Percentiles rank a stretch among this genome's conserved stretches.
Evolutionary conservation across 2,888 invertebrate genomes (phyloP).

Genomic region (Halictus ligatus): DNA sequence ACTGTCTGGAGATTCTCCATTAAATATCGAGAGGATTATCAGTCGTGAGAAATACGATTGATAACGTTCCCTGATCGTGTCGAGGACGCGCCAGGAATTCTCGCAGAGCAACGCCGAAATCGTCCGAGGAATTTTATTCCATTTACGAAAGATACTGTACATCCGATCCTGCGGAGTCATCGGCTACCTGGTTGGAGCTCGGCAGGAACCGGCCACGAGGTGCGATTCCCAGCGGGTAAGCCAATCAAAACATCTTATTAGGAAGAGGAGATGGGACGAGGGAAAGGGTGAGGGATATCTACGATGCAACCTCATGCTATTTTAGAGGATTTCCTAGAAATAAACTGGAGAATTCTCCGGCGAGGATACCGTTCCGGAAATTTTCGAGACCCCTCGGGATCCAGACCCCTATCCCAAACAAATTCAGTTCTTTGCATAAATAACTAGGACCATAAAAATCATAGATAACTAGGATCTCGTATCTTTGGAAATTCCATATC

Average conservation of each 20-base stretch:
- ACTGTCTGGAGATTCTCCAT: neutral
- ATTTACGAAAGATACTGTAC: slow-evolving; percentile 51
- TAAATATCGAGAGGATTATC: neutral
- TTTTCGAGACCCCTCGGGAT: too few relatives aligned
- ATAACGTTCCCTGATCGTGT: neutral
- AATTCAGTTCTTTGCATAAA: neutral
- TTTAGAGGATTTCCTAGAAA: slow-evolving; percentile 43
- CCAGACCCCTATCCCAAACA: neutral
- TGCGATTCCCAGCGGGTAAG: slow-evolving; percentile 74
- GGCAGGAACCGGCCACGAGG: slow-evolving; percentile 67
- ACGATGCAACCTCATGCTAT: slow-evolving; percentile 54
- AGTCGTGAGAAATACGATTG: neutral
- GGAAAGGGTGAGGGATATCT: slow-evolving; percentile 49
- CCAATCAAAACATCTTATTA: slow-evolving; percentile 78
- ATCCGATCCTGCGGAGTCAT: slow-evolving; percentile 73
- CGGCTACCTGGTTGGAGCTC: slow-evolving; percentile 77
- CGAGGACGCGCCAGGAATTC: neutral
- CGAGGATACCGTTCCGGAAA: neutral
- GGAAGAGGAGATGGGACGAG: slow-evolving; percentile 45
- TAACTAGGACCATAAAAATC: neutral
- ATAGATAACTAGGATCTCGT: neutral
- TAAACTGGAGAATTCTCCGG: slow-evolving; percentile 31
- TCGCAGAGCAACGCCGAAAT: slow-evolving; percentile 6
- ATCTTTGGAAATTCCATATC: neutral
- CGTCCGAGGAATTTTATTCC: slow-evolving; percentile 35